Conservation (phyloP, 1,140 invertebrate species). For the Tetragonula clypearis region DNA sequence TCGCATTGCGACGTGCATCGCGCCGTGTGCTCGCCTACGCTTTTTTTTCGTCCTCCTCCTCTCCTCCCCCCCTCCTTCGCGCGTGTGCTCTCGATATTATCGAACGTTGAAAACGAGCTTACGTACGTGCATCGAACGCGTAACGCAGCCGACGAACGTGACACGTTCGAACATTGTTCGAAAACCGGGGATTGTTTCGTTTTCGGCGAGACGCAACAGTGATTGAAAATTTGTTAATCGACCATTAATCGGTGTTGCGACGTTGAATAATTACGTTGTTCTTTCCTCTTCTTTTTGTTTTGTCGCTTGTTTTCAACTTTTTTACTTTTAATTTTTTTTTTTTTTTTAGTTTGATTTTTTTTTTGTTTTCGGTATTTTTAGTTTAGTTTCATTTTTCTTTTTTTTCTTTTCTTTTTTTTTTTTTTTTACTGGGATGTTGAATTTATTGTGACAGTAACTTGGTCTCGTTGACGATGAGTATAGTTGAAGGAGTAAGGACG, state of each 20-base stretch:
- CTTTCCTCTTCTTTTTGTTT: neutral
- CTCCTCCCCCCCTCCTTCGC: slow-evolving; percentile 12
- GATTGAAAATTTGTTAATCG: neutral
- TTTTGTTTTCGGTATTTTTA: too few species aligned
- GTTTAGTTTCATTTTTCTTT: neutral
- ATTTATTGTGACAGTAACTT: neutral
- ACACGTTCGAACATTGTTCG: neutral
- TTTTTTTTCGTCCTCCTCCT: slow-evolving; percentile 5
- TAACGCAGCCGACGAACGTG: neutral
- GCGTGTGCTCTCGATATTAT: slow-evolving; percentile 29
- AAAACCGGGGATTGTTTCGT: neutral
- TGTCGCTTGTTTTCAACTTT: neutral
- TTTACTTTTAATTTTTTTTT: neutral
- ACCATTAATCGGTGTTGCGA: neutral
- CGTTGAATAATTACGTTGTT: neutral
- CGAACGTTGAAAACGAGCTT: slow-evolving; percentile 11
- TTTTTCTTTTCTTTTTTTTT: neutral
- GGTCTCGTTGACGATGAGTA: neutral
- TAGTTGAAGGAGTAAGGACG: too few species aligned
- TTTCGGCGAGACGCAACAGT: neutral
- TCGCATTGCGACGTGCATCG: slow-evolving; percentile 67
- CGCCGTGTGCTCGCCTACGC: slow-evolving; percentile 44
- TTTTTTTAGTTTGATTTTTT: neutral
- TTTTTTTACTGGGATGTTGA: neutral
- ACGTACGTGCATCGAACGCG: neutral